Conservation (phyloP, 2,888 invertebrate genomes). For the Catocala fraxini region DNA sequence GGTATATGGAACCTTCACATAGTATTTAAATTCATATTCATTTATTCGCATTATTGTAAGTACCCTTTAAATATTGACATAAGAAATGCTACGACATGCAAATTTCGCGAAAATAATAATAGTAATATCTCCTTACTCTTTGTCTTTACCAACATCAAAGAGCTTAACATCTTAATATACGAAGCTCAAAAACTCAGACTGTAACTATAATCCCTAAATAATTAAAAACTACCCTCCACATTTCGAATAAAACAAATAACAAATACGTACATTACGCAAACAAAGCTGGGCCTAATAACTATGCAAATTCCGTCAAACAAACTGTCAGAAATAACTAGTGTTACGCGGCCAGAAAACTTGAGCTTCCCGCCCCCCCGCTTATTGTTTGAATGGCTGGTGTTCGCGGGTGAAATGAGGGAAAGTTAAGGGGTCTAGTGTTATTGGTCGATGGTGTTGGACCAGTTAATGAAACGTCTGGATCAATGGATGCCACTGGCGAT, state of each 20-base stretch:
- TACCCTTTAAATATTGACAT: too few relatives aligned
- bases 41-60: too few relatives aligned
- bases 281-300: conserved; percentile 67
- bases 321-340: conserved; percentile 62
- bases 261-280: conserved; percentile 64
- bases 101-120: too few relatives aligned
- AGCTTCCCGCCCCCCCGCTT: conserved; percentile 32
- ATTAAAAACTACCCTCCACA: conserved; percentile 45
- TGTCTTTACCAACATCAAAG: conserved; percentile 12
- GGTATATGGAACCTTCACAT: too few relatives aligned
- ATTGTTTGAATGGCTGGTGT: conserved; percentile 21
- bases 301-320: conserved; percentile 77
- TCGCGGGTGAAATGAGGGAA: conserved; percentile 22
- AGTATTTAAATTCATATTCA: too few relatives aligned
- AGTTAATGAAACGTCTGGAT: conserved; percentile 65
- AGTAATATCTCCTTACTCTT: too few relatives aligned
- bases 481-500: conserved; percentile 61
- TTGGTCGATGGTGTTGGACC: conserved; percentile 44
- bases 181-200: background rate
- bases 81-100: too few relatives aligned
- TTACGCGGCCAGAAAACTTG: conserved; percentile 39
- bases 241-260: conserved; percentile 47
- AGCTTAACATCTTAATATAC: conserved; percentile 14
- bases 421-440: conserved; percentile 28
- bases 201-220: conserved; percentile 32